Conservation (phyloP, 1,140 invertebrate genomes). For the Telenomus remus region DNA sequence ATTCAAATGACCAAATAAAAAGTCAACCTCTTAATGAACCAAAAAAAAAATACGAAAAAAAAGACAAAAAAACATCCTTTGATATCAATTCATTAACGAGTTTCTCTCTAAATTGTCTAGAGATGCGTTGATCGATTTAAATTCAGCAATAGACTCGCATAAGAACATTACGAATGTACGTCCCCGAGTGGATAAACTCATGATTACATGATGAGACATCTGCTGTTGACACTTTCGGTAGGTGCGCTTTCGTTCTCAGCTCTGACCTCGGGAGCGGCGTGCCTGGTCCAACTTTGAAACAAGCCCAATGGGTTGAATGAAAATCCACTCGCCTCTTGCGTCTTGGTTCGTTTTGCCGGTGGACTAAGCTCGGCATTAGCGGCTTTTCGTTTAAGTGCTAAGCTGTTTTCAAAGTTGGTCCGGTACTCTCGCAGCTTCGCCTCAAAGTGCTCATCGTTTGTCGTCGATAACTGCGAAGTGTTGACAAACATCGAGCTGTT, state of each 20-base stretch:
- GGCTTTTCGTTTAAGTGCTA: constrained; percentile 22
- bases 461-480: constrained; percentile 21
- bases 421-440: constrained; percentile 11
- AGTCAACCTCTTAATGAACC: no score
- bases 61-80: background rate
- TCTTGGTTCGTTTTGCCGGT: constrained; percentile 14
- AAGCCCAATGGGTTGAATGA: constrained; percentile 12
- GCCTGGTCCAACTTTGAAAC: constrained; percentile 30
- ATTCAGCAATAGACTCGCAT: background rate
- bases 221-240: constrained; percentile 12
- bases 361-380: constrained; percentile 3
- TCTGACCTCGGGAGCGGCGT: background rate
- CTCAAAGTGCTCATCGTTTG: constrained; percentile 17
- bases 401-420: constrained; percentile 17
- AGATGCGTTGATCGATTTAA: no score
- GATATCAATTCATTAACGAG: background rate
- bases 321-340: constrained; percentile 5
- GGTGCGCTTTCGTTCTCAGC: background rate
- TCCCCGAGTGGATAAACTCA: background rate
- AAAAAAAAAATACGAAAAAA: no score
- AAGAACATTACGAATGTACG: constrained; percentile 24
- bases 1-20: background rate
- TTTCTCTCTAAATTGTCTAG: background rate
- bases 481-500: constrained; percentile 54
- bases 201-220: constrained; percentile 37